A percentile compares a stretch with the other conserved stretches of the same genome.
Evolutionary conservation across 2,888 invertebrate species (phyloP).

Genomic region (Stenotaenia linearis): DNA sequence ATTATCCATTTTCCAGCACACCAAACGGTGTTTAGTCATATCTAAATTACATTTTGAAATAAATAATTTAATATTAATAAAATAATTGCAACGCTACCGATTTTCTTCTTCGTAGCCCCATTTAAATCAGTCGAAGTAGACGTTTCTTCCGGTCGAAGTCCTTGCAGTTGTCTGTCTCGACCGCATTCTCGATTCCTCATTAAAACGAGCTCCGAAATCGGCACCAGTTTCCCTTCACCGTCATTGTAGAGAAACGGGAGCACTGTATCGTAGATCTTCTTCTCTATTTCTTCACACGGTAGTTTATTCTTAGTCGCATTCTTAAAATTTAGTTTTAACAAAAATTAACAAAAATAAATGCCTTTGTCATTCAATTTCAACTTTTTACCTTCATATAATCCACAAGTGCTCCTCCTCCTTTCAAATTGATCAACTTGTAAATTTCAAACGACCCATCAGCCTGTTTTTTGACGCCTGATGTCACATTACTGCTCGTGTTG

Average conservation of each 20-base stretch:
- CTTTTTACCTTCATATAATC: slow-evolving; percentile 59
- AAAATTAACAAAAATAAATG: neutral
- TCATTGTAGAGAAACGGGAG: slow-evolving; percentile 89
- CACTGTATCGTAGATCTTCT: slow-evolving; percentile 83
- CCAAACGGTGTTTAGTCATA: slow-evolving; percentile 64
- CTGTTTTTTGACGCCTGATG: slow-evolving; percentile 91
- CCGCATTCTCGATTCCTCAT: slow-evolving; percentile 78
- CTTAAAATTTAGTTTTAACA: slow-evolving; percentile 56
- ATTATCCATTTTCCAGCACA: slow-evolving; percentile 88
- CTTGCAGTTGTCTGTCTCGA: slow-evolving; percentile 60
- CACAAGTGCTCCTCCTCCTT: slow-evolving; percentile 83
- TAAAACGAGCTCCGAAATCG: slow-evolving; percentile 80
- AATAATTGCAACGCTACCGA: neutral
- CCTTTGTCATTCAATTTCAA: neutral
- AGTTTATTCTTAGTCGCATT: slow-evolving; percentile 81
- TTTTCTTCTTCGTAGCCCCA: neutral
- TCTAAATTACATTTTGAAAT: slow-evolving; percentile 39
- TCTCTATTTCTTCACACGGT: slow-evolving; percentile 71
- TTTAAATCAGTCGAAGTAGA: neutral
- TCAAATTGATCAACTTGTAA: slow-evolving; percentile 83
- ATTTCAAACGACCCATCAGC: slow-evolving; percentile 71
- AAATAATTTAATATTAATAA: neutral
- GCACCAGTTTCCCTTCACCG: slow-evolving; percentile 84
- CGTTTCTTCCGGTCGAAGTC: neutral
- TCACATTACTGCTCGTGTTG: slow-evolving; percentile 60